These are phyloP conservation scores for Picus viridis DNA, from an alignment of 2,797 vertebrate genomes.

Conservation along the genomic window DNA sequence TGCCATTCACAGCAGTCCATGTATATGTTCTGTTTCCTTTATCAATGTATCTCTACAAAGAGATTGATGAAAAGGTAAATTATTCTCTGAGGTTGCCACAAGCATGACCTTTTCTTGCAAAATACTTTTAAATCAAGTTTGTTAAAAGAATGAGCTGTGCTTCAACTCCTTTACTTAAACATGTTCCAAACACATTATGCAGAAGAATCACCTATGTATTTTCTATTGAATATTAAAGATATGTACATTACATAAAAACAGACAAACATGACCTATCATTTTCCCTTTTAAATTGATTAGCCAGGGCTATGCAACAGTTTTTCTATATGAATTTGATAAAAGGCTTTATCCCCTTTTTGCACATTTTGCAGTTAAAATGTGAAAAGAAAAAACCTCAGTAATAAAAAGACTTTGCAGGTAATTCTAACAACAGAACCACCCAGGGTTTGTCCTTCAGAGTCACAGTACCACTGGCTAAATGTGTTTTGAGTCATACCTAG, in stretches of 20 bases:
- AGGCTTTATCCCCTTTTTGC: not conserved
- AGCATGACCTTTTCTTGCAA: not conserved
- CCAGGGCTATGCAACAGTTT: not conserved
- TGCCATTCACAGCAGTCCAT: constrained; percentile 95
- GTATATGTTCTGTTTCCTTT: constrained; percentile 94
- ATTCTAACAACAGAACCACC: not conserved
- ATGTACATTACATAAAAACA: not conserved
- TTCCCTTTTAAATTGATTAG: not conserved
- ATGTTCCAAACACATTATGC: not conserved
- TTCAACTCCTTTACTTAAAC: not conserved
- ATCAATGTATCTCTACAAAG: constrained; percentile 95
- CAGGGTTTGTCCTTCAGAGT: not conserved
- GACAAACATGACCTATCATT: not conserved
- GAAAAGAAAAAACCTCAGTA: not conserved
- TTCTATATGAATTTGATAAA: not conserved
- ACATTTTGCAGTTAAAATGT: not conserved
- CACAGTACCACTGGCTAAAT: not conserved
- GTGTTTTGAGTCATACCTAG: not conserved
- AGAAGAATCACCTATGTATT: not conserved
- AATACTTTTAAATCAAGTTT: not conserved
- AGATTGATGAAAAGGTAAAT: not conserved
- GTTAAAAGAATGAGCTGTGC: not conserved
- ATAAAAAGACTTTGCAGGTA: not conserved
- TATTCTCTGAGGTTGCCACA: not conserved
- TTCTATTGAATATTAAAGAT: not conserved